Evolutionary conservation across 2,888 invertebrate species (phyloP).

Genomic region (Lasioglossum oenotherae): DNA sequence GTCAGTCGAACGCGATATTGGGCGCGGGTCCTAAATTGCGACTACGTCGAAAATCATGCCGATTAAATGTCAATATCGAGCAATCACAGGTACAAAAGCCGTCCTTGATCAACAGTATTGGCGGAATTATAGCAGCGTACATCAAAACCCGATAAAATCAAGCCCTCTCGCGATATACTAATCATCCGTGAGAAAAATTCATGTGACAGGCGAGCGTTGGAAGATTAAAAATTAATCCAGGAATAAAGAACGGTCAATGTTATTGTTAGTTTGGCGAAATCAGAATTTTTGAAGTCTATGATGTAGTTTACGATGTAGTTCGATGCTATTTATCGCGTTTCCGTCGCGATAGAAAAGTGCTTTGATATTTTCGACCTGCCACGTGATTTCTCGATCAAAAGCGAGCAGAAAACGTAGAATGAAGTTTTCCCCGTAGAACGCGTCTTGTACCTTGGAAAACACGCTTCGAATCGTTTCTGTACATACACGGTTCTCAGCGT

Average conservation of each 20-base stretch:
- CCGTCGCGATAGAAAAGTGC: not conserved
- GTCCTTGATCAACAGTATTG: slow-evolving; percentile 6
- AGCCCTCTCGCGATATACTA: slow-evolving; percentile 3
- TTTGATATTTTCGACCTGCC: not conserved
- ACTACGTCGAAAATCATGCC: slow-evolving; percentile 6
- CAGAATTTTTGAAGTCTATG: not conserved
- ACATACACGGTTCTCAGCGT: not conserved
- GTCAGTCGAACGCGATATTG: not conserved
- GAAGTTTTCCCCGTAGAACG: not conserved
- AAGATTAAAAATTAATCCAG: not conserved
- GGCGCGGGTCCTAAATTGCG: not conserved
- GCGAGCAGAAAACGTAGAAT: not conserved
- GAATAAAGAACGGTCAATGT: not conserved
- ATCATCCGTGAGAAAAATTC: not conserved
- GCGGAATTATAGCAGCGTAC: not conserved
- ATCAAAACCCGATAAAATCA: slow-evolving; percentile 6
- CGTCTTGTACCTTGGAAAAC: not conserved
- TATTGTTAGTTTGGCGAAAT: not conserved
- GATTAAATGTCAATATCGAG: slow-evolving; percentile 12
- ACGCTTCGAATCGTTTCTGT: not conserved
- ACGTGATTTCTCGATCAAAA: not conserved
- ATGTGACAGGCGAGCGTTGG: not conserved
- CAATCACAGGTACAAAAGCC: slow-evolving; percentile 16
- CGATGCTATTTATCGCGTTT: not conserved
- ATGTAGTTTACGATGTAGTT: not conserved